These are phyloP conservation scores for Pyrocoelia pectoralis DNA, from an alignment of 2,888 invertebrate genomes.

Conservation along the genomic window DNA sequence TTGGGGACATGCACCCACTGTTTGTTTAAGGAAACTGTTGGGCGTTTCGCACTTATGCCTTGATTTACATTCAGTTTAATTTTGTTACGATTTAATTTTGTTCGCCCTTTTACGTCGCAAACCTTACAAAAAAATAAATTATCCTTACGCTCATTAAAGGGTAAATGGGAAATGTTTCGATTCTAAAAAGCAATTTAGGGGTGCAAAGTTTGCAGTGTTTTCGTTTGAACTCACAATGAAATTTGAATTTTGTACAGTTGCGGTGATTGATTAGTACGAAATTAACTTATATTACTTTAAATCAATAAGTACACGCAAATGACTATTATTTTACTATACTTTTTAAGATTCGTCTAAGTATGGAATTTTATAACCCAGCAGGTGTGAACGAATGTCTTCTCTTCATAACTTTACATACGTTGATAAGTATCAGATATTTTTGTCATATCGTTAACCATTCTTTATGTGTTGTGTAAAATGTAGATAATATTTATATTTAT, in stretches of 20 bases:
- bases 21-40: conserved; percentile 52
- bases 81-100: conserved; percentile 38
- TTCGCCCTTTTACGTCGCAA: conserved; percentile 28
- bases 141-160: conserved; percentile 10
- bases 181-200: conserved; percentile 5
- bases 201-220: neutral
- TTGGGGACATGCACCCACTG: conserved; percentile 53
- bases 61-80: conserved; percentile 41
- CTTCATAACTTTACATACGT: neutral
- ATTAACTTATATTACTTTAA: conserved; percentile 52
- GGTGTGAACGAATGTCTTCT: conserved; percentile 2
- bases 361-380: conserved; percentile 27
- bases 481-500: conserved; percentile 16
- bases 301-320: conserved; percentile 25
- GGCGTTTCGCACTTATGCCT: conserved; percentile 43
- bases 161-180: conserved; percentile 12
- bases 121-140: conserved; percentile 27
- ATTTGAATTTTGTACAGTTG: conserved; percentile 11
- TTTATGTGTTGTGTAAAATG: conserved; percentile 5
- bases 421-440: conserved; percentile 13
- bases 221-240: conserved; percentile 7
- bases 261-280: conserved; percentile 53
- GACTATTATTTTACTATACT: too few relatives aligned
- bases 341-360: conserved; percentile 8
- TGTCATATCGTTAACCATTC: conserved; percentile 11